phyloP scores from a whole-genome alignment of 2,113 vertebrate genomes.

The Pelecanus crispus region DNA sequence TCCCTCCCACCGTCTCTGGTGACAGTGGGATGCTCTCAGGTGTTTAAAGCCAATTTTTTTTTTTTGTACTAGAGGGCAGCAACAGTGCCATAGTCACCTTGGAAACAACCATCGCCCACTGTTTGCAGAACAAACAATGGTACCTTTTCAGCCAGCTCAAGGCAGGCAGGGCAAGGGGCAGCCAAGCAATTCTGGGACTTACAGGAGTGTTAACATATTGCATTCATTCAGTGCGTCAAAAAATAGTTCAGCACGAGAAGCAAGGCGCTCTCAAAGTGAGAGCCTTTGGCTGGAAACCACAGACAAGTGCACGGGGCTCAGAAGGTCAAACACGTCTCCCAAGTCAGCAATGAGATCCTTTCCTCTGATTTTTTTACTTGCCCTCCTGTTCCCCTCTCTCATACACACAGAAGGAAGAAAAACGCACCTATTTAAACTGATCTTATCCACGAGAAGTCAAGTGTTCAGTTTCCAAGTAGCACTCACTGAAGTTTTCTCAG shows the following conservation, averaged over 20 bases:
- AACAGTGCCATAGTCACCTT: slow-evolving; percentile 74
- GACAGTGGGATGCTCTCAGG: slow-evolving; percentile 78
- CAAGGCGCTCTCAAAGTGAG: slow-evolving; percentile 48
- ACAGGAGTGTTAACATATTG: slow-evolving; percentile 75
- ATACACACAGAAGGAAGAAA: slow-evolving; percentile 34
- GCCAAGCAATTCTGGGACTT: slow-evolving; percentile 74
- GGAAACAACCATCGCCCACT: slow-evolving; percentile 87
- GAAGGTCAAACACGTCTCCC: slow-evolving; percentile 54
- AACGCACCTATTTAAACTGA: slow-evolving; percentile 61
- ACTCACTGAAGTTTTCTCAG: slow-evolving; percentile 17
- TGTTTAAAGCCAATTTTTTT: slow-evolving; percentile 57
- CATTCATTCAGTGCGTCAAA: slow-evolving; percentile 71
- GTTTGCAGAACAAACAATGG: slow-evolving; percentile 96
- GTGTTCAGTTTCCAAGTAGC: slow-evolving; percentile 33
- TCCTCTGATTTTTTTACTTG: slow-evolving; percentile 53
- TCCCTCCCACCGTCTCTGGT: background rate
- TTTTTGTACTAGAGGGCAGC: slow-evolving; percentile 69
- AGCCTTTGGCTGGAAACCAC: slow-evolving; percentile 68
- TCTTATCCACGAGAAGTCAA: slow-evolving; percentile 35
- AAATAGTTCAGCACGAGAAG: slow-evolving; percentile 69
- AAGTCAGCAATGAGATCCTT: slow-evolving; percentile 7
- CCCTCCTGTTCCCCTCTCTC: slow-evolving; percentile 50
- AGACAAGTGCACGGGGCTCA: slow-evolving; percentile 39
- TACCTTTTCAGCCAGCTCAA: slow-evolving; percentile 84
- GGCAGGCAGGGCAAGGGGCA: slow-evolving; percentile 82